Evolutionary conservation across 2,888 invertebrate genomes (phyloP).

Genomic region (Aproaerema taeniolella): DNA sequence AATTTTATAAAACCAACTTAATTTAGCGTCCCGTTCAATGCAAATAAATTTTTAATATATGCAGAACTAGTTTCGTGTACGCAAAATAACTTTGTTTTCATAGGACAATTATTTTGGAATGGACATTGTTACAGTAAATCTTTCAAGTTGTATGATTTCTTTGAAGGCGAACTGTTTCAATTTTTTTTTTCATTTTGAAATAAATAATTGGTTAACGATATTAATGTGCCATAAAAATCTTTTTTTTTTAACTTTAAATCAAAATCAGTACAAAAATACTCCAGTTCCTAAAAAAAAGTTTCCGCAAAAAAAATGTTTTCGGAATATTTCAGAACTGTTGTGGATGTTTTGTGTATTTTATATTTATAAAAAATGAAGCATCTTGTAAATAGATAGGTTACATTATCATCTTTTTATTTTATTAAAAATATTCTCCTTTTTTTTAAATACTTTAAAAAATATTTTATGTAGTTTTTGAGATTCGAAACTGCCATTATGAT

Average conservation of each 20-base stretch:
- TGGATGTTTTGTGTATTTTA: not conserved
- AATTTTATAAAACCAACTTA: too few species aligned
- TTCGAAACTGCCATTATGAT: constrained; percentile 32
- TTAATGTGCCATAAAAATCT: constrained; percentile 49
- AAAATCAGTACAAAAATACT: constrained; percentile 31
- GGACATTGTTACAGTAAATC: too few species aligned
- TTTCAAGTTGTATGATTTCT: too few species aligned
- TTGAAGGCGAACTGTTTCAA: too few species aligned
- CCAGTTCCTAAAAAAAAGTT: constrained; percentile 35
- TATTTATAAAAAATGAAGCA: not conserved
- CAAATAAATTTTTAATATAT: too few species aligned
- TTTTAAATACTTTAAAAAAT: constrained; percentile 11
- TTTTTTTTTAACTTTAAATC: constrained; percentile 19
- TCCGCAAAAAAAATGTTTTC: not conserved
- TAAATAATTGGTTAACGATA: constrained; percentile 2
- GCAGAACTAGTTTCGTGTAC: too few species aligned
- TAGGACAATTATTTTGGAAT: too few species aligned
- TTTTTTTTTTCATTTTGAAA: too few species aligned
- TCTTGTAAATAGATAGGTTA: constrained; percentile 46
- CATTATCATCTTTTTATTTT: constrained; percentile 13
- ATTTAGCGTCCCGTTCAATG: too few species aligned
- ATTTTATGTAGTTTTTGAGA: constrained; percentile 22
- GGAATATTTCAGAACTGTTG: not conserved
- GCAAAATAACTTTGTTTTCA: too few species aligned
- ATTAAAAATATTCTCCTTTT: constrained; percentile 14